These are phyloP conservation scores for Adelges cooleyi DNA, from an alignment of 1,140 invertebrate genomes.

Conservation along the genomic window DNA sequence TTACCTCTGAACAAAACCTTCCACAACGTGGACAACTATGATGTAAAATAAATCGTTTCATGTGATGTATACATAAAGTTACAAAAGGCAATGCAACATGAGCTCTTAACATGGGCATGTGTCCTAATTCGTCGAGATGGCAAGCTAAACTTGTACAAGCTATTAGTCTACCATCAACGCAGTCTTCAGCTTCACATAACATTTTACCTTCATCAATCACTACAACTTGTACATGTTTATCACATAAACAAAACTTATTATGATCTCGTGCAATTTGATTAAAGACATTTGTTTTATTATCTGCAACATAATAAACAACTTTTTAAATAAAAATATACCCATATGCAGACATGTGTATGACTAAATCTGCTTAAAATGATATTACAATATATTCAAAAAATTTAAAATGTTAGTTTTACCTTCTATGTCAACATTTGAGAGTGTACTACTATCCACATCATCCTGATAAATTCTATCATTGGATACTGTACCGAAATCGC, in stretches of 20 bases:
- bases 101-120: conserved; percentile 49
- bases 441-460: neutral
- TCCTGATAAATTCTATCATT: conserved; percentile 22
- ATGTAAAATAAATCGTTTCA: conserved; percentile 60
- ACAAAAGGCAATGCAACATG: conserved; percentile 70
- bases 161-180: conserved; percentile 61
- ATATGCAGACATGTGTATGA: too few relatives aligned
- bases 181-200: conserved; percentile 62
- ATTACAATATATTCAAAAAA: too few relatives aligned
- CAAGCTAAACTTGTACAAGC: conserved; percentile 67
- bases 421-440: neutral
- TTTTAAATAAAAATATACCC: too few relatives aligned
- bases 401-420: neutral
- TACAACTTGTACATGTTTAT: conserved; percentile 40
- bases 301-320: too few relatives aligned
- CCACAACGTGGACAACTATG: conserved; percentile 86
- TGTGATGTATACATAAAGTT: conserved; percentile 71
- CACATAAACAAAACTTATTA: conserved; percentile 39
- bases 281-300: too few relatives aligned
- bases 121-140: conserved; percentile 41
- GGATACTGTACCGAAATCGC: conserved; percentile 12
- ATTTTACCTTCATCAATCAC: conserved; percentile 39
- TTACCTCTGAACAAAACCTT: conserved; percentile 79
- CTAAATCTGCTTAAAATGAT: too few relatives aligned
- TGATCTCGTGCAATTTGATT: neutral